Percentiles rank a stretch among this genome's conserved stretches.
phyloP scores from a whole-genome alignment of 1,140 invertebrate species.

The Drosophila biarmipes region DNA sequence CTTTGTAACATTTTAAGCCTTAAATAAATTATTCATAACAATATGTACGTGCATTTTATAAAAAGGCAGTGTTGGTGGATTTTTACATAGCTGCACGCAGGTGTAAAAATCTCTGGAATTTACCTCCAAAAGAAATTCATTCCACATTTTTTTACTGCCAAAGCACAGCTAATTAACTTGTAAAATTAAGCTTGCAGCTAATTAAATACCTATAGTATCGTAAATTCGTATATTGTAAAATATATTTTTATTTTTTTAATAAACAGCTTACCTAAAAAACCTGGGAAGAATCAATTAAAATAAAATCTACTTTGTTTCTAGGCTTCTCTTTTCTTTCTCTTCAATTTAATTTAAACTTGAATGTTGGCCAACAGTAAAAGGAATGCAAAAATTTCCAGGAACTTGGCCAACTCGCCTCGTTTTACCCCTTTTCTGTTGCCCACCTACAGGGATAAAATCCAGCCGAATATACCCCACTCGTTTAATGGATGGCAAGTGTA shows the following conservation, averaged over 20 bases:
- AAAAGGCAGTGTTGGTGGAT: too few species aligned
- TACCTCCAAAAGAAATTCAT: not conserved
- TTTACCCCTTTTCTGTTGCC: not conserved
- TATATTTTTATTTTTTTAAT: too few species aligned
- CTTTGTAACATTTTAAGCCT: not conserved
- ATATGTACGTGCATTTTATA: not conserved
- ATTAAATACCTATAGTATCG: not conserved
- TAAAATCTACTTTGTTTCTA: not conserved
- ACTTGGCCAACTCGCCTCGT: slow-evolving; percentile 13
- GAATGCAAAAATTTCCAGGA: not conserved
- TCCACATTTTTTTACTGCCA: not conserved
- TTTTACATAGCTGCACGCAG: not conserved
- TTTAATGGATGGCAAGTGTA: slow-evolving; percentile 45
- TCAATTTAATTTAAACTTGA: not conserved
- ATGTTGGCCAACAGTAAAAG: not conserved
- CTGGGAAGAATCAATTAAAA: not conserved
- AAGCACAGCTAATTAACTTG: not conserved
- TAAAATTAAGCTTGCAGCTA: not conserved
- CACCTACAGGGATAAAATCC: not conserved
- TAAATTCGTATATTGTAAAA: too few species aligned
- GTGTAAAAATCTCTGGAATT: not conserved
- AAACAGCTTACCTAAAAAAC: not conserved
- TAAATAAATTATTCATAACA: not conserved
- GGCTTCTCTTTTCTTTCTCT: not conserved
- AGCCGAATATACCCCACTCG: slow-evolving; percentile 35